Conservation (phyloP, 2,797 vertebrate species). For the Semaprochilodus insignis region DNA sequence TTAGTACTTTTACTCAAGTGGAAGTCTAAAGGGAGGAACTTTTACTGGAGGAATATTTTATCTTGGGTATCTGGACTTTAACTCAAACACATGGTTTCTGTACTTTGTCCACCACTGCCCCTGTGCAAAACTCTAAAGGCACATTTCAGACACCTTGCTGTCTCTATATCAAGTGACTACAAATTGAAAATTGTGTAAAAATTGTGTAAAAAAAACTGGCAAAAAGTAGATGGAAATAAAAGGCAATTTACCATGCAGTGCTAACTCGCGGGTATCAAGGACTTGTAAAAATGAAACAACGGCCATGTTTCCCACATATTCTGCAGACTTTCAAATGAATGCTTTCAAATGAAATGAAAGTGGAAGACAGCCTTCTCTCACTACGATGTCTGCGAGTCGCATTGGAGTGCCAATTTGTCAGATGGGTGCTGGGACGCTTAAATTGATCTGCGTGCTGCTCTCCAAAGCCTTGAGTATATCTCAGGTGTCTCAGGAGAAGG, state of each 20-base stretch:
- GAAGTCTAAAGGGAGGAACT: no score
- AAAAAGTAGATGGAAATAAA: not conserved
- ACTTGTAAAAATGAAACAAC: conserved; percentile 1
- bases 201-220: no score
- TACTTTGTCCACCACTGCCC: no score
- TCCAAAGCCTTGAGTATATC: not conserved
- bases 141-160: not conserved
- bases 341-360: conserved; percentile 18
- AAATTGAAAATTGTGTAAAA: no score
- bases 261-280: not conserved
- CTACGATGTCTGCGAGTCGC: not conserved
- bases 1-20: no score
- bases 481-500: conserved; percentile 1
- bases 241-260: not conserved
- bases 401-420: not conserved
- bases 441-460: conserved; percentile 6
- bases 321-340: not conserved
- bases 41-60: no score
- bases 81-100: no score
- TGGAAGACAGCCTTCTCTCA: not conserved
- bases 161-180: no score
- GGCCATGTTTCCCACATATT: not conserved
- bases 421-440: not conserved
- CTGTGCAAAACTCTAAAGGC: no score
- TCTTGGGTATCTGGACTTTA: no score